Conservation (phyloP, 2,797 vertebrate species). For the Zalophus californianus region DNA sequence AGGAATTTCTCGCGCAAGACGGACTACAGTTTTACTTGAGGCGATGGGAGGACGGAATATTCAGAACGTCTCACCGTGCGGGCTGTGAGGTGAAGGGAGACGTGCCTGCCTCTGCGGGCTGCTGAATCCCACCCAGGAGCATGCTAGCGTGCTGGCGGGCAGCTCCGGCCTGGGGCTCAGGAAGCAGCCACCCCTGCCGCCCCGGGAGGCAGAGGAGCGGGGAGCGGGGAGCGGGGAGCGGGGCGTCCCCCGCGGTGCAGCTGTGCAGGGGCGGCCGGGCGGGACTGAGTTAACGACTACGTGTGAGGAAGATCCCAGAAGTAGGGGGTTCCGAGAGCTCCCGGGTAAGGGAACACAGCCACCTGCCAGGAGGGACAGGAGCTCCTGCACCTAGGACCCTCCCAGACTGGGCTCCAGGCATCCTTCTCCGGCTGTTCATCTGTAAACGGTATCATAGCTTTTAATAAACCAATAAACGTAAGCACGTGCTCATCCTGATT, state of each 20-base stretch:
- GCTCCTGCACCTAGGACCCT: background rate
- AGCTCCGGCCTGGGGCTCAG: fast-evolving
- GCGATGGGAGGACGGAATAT: background rate
- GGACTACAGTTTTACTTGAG: background rate
- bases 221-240: fast-evolving
- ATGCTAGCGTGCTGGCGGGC: background rate
- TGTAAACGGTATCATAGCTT: too few species aligned
- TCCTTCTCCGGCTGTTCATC: too few species aligned
- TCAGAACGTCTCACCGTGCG: too few species aligned
- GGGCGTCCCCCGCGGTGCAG: background rate
- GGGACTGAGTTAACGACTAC: background rate
- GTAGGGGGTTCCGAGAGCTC: too few species aligned
- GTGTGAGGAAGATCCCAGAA: background rate
- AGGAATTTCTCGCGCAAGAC: background rate
- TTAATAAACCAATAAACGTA: background rate
- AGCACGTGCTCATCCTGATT: too few species aligned
- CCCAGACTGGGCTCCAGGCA: too few species aligned
- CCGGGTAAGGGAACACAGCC: background rate
- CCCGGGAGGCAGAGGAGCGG: fast-evolving
- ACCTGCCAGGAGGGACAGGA: background rate
- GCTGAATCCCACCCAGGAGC: background rate
- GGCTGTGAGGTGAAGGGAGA: background rate
- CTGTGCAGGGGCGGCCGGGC: background rate
- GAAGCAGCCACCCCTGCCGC: background rate
- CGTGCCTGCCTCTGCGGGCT: fast-evolving